phyloP scores from a whole-genome alignment of 2,797 vertebrate genomes.

The Aulostomus chinensis region DNA sequence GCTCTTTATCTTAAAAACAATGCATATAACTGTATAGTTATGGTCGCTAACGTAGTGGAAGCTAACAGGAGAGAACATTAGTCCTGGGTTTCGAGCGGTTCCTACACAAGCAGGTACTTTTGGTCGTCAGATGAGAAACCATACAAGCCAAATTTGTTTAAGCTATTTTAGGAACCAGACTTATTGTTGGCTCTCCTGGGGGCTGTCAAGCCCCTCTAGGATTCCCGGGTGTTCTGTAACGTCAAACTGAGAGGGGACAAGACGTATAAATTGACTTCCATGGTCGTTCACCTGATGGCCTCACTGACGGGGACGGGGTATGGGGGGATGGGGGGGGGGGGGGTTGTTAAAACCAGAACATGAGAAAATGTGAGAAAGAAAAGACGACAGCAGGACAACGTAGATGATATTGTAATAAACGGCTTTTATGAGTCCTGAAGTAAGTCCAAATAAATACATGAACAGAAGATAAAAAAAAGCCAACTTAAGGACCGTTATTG shows the following conservation, averaged over 20 bases:
- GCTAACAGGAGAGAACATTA: constrained; percentile 81
- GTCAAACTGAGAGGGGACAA: not conserved
- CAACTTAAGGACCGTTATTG: constrained; percentile 15
- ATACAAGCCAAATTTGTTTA: constrained; percentile 8
- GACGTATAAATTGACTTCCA: not conserved
- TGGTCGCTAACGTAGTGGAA: constrained; percentile 77
- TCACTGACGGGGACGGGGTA: not conserved
- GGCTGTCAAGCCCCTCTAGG: constrained; percentile 16
- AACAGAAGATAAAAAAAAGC: constrained; percentile 21
- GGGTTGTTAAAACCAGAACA: constrained; percentile 22
- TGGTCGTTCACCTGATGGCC: constrained; percentile 20
- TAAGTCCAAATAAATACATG: constrained; percentile 7
- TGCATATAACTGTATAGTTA: constrained; percentile 82
- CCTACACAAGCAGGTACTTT: constrained; percentile 85
- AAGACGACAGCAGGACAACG: not conserved
- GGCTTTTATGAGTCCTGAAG: constrained; percentile 11
- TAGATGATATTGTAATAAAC: not conserved
- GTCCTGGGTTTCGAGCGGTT: constrained; percentile 87
- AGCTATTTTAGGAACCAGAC: constrained; percentile 7
- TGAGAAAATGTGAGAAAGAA: constrained; percentile 76
- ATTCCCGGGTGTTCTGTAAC: constrained; percentile 17
- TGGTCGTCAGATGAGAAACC: constrained; percentile 23
- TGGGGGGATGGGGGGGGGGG: no score
- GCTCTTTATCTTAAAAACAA: constrained; percentile 85
- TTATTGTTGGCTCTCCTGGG: constrained; percentile 9